Evolutionary conservation across 1,140 invertebrate genomes (phyloP), one percentile per base, ranked within the genome.

Genomic region (Papilio xuthus): DNA sequence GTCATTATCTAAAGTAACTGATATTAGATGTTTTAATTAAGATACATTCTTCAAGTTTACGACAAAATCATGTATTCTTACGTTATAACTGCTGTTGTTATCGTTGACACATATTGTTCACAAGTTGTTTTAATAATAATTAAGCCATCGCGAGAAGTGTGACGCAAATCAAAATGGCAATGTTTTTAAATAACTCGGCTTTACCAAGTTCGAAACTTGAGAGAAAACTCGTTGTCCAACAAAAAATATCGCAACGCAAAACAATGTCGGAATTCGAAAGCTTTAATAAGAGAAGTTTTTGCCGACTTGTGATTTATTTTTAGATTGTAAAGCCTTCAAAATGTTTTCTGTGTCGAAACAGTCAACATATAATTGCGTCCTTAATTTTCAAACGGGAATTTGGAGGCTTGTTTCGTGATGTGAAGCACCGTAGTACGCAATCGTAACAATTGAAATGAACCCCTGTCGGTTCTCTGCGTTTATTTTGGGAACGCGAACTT

Each of bases 271-370:
- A 60, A 60, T 60, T 60, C 6, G 56, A 60, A 60, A 60, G 56
- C 56, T 60, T 60, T 26, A 60, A n/a, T 67, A 67, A 67, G 60
- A 67, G 60, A 67, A 67, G 60, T 67, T 67, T 67, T 67, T 28
- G 26, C 4, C 12, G 23, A 28, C 60, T 67, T 67, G 60, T 63
- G 60, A 28, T 63, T 63, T 63, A 60, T 63, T 63, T 63, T 28
- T 13, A 63, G 60, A 63, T 63, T 63, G 23, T 26, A 18, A 63
- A 63, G 23, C 60, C 60, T 28, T 28, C 13, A 13, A 28, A 28
- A 6, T 28, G 18, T 63, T 26, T 63, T 28, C 60, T 4, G 26
- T 63, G 23, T 63, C 23, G 26, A 63, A 28, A 63, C 13, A 23
- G 6, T n/a, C 6, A 28, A 63, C 60, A 13, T 28, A 12, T 28